phyloP scores from a whole-genome alignment of 2,888 invertebrate species.

The Eilema sororculum region DNA sequence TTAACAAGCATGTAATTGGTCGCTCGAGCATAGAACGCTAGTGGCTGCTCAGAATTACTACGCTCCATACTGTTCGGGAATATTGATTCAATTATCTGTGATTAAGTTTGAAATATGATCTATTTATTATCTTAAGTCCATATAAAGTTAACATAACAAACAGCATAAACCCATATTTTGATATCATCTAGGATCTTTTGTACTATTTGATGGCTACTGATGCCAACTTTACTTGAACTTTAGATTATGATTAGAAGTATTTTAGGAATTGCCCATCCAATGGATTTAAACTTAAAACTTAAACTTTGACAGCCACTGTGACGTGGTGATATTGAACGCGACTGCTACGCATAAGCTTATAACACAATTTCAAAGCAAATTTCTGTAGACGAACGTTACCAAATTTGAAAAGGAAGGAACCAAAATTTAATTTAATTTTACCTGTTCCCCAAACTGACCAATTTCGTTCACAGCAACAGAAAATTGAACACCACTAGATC shows the following conservation, averaged over 20 bases:
- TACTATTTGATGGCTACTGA: too few species aligned
- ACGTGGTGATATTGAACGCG: too few species aligned
- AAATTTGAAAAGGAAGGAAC: not conserved
- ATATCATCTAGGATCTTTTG: too few species aligned
- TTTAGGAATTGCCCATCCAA: too few species aligned
- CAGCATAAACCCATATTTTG: too few species aligned
- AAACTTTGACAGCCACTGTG: too few species aligned
- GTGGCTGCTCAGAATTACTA: not conserved
- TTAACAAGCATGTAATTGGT: constrained; percentile 11
- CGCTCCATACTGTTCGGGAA: not conserved
- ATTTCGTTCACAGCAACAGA: constrained; percentile 8
- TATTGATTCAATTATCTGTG: constrained; percentile 10
- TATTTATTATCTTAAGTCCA: not conserved
- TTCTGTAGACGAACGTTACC: not conserved
- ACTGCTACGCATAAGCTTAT: too few species aligned
- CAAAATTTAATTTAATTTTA: not conserved
- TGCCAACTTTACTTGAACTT: too few species aligned
- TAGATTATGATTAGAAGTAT: too few species aligned
- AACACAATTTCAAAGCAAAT: too few species aligned
- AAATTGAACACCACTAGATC: constrained; percentile 1
- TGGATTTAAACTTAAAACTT: too few species aligned
- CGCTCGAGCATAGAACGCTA: not conserved
- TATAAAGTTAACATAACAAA: not conserved
- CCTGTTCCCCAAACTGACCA: not conserved
- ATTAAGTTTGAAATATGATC: not conserved